These are phyloP conservation scores for Oligia strigilis DNA, from an alignment of 2,888 invertebrate genomes.

Conservation along the genomic window DNA sequence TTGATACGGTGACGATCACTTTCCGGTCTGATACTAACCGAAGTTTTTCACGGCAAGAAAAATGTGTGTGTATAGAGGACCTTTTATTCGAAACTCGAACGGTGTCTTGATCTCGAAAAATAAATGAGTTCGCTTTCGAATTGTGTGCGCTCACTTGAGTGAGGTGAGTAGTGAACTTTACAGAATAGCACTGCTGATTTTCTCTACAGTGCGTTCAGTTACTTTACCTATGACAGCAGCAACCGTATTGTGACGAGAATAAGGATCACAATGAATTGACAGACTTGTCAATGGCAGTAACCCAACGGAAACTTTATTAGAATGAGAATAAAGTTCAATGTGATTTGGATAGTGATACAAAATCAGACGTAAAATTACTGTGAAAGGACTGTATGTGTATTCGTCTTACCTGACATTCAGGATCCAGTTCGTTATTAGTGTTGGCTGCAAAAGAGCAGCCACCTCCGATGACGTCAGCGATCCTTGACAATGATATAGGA, in stretches of 20 bases:
- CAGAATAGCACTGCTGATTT: background rate
- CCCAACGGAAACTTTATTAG: background rate
- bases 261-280: no score
- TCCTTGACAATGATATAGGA: slow-evolving; percentile 72
- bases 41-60: no score
- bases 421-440: slow-evolving; percentile 83
- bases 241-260: no score
- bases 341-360: no score
- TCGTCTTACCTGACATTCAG: slow-evolving; percentile 89
- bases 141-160: background rate
- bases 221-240: no score
- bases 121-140: slow-evolving; percentile 1
- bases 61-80: no score
- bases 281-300: no score
- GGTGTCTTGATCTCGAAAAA: background rate
- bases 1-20: no score
- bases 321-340: no score
- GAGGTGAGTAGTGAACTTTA: background rate
- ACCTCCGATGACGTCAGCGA: slow-evolving; percentile 79
- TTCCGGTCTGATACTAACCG: no score
- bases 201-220: no score
- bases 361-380: no score
- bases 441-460: slow-evolving; percentile 81
- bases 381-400: background rate
- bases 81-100: background rate